These are phyloP conservation scores for Pachycephus smyrnensis DNA, from an alignment of 2,888 invertebrate genomes.

Conservation along the genomic window DNA sequence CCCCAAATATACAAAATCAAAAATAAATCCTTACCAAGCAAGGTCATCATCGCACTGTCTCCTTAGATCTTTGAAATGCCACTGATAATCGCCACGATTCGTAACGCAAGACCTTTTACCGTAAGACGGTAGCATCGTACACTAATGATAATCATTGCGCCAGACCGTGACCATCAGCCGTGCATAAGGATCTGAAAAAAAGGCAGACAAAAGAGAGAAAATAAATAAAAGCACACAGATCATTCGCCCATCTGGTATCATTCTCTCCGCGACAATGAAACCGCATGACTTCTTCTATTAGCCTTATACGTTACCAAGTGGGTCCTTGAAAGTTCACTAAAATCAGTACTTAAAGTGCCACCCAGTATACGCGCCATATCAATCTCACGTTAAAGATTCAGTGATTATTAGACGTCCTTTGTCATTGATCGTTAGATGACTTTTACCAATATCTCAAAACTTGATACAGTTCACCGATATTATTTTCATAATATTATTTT, in stretches of 20 bases:
- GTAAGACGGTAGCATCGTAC: not conserved
- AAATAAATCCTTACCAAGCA: not conserved
- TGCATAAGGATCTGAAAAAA: too few relatives aligned
- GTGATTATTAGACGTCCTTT: too few relatives aligned
- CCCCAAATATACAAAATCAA: too few relatives aligned
- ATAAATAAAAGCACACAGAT: too few relatives aligned
- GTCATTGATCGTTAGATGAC: too few relatives aligned
- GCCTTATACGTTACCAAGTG: conserved; percentile 52
- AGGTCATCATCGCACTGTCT: too few relatives aligned
- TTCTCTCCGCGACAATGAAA: conserved; percentile 39
- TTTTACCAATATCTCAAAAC: too few relatives aligned
- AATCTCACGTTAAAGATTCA: too few relatives aligned
- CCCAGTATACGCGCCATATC: conserved; percentile 23
- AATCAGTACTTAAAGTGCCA: conserved; percentile 1
- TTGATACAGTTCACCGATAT: too few relatives aligned
- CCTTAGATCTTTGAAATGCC: conserved; percentile 20
- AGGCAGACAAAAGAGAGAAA: too few relatives aligned
- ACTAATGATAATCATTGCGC: not conserved
- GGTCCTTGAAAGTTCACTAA: conserved; percentile 20
- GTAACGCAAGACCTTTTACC: conserved; percentile 27
- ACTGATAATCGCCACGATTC: conserved; percentile 25
- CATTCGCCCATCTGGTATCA: conserved; percentile 31
- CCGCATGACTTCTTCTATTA: conserved; percentile 56
- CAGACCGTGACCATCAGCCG: too few relatives aligned
- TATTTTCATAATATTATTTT: too few relatives aligned